Percentiles rank a stretch among this genome's conserved stretches.
Evolutionary conservation across 2,888 invertebrate genomes (phyloP).

Genomic region (Ormyrus labotus): DNA sequence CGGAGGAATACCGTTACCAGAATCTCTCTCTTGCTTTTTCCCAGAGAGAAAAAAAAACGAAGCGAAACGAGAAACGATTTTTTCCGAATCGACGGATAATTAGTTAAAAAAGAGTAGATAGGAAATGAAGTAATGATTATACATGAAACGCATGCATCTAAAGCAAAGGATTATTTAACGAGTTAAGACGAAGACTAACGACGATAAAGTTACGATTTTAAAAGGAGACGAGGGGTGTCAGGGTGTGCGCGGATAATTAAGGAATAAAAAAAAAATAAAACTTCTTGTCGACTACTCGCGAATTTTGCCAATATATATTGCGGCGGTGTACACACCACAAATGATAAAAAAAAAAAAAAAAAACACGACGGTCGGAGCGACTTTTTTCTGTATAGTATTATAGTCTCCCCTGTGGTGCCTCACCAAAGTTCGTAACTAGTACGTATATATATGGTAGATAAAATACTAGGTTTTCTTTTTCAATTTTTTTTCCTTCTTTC

Average conservation of each 20-base stretch:
- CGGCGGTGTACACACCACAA: slow-evolving; percentile 10
- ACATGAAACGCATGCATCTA: slow-evolving; percentile 8
- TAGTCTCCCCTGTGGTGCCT: slow-evolving; percentile 59
- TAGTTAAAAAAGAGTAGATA: slow-evolving; percentile 54
- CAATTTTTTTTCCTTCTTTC: slow-evolving; percentile 44
- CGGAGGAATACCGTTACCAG: too few species aligned
- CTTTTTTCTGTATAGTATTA: slow-evolving; percentile 56
- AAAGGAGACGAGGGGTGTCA: slow-evolving; percentile 1
- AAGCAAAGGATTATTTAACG: slow-evolving; percentile 28
- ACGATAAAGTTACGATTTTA: slow-evolving; percentile 48
- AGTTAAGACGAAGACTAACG: slow-evolving; percentile 51
- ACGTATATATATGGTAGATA: slow-evolving; percentile 53
- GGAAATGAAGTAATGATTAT: slow-evolving; percentile 47
- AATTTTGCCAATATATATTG: slow-evolving; percentile 34
- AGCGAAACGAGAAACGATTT: slow-evolving; percentile 53
- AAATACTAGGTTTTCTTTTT: slow-evolving; percentile 51
- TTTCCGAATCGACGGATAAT: slow-evolving; percentile 45
- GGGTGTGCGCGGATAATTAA: slow-evolving; percentile 8
- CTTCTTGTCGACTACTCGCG: slow-evolving; percentile 37
- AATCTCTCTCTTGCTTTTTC: slow-evolving; percentile 42
- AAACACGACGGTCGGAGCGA: slow-evolving; percentile 52
- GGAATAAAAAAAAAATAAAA: slow-evolving; percentile 26
- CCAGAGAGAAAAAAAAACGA: slow-evolving; percentile 13
- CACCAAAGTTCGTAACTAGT: slow-evolving; percentile 58
- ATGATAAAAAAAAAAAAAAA: slow-evolving; percentile 7